phyloP scores from a whole-genome alignment of 35 echinoderm and acorn worm genomes.

The Anneissia japonica region DNA sequence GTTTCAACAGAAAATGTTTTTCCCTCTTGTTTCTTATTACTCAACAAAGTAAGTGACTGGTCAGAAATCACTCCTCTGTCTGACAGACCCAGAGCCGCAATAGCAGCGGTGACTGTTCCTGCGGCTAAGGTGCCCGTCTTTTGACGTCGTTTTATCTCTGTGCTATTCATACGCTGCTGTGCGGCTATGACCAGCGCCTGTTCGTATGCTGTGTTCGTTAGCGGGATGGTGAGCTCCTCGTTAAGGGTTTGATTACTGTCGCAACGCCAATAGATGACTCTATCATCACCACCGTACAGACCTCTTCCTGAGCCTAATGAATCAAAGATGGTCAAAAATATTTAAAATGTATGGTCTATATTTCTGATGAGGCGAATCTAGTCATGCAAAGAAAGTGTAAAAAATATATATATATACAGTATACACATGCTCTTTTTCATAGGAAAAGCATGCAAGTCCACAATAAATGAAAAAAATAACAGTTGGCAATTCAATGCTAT shows the following conservation, averaged over 20 bases:
- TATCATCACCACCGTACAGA: conserved; percentile 75
- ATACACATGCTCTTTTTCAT: too few relatives aligned
- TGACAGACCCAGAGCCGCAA: conserved; percentile 65
- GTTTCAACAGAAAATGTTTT: conserved; percentile 38
- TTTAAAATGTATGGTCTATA: too few relatives aligned
- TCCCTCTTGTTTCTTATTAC: background rate
- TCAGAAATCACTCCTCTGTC: conserved; percentile 36
- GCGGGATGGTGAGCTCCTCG: conserved; percentile 69
- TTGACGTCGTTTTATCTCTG: conserved; percentile 60
- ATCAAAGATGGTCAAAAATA: background rate
- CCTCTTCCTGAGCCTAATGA: conserved; percentile 61
- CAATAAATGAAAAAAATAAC: background rate
- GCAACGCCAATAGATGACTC: conserved; percentile 95
- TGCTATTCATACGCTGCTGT: conserved; percentile 78
- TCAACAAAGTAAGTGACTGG: background rate
- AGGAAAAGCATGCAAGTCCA: background rate
- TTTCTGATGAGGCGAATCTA: too few relatives aligned
- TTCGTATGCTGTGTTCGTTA: conserved; percentile 78
- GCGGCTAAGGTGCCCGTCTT: conserved; percentile 65
- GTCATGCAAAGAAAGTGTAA: too few relatives aligned
- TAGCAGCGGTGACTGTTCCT: conserved; percentile 80
- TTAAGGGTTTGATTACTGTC: conserved; percentile 75
- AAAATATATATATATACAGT: too few relatives aligned
- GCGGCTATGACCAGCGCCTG: conserved; percentile 82
- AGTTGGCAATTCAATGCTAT: background rate